Conservation (phyloP, 2,113 vertebrate genomes). For the Cyanoliseus patagonus region DNA sequence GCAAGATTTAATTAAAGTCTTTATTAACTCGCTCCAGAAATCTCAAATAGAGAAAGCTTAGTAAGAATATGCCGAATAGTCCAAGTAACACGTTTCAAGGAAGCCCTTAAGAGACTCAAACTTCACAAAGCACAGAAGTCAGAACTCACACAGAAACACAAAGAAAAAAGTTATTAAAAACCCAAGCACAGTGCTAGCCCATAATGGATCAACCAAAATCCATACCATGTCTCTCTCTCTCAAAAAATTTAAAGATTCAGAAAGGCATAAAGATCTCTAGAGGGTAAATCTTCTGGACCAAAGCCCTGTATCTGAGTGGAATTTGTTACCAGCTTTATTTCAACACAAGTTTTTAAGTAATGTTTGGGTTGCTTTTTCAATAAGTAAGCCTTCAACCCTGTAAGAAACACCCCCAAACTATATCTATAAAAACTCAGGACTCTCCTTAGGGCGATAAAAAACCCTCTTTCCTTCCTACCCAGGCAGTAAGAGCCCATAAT, state of each 20-base stretch:
- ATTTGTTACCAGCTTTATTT: neutral
- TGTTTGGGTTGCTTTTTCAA: neutral
- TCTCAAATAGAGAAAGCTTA: neutral
- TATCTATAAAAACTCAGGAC: neutral
- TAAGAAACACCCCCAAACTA: neutral
- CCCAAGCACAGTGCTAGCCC: neutral
- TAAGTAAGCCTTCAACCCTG: neutral
- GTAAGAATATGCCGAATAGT: rapidly evolving
- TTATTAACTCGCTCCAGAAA: constrained; percentile 16
- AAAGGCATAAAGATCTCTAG: neutral
- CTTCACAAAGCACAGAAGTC: neutral
- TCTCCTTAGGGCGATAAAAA: neutral
- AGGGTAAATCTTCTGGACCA: neutral
- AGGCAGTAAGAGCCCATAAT: neutral
- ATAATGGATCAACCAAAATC: neutral
- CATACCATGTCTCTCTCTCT: neutral
- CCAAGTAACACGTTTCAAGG: neutral
- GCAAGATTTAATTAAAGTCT: constrained; percentile 50
- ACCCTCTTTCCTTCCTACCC: neutral
- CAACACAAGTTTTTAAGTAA: neutral
- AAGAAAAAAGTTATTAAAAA: neutral
- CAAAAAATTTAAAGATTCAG: neutral
- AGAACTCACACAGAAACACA: neutral
- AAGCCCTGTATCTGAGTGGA: neutral
- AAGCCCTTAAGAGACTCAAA: neutral